Base-by-base conservation (phyloP, 1,140 invertebrate genomes). In the Drosophila hydei region DNA sequence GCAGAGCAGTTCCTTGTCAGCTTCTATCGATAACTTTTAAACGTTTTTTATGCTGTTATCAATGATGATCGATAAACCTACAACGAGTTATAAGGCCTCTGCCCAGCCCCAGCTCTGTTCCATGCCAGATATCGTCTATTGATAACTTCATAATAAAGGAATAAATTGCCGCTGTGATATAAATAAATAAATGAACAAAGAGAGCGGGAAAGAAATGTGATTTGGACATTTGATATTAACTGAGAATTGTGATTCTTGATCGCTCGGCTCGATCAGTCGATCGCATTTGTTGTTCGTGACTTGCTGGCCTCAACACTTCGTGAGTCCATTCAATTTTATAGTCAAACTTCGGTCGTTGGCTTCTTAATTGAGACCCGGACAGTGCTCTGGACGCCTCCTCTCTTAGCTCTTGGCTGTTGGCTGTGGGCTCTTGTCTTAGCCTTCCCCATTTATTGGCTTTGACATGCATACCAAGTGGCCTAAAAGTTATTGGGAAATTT, bases 301-400 rank as follows among this genome's bases (percentile, higher is more conserved):
- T 65, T 43, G 21, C 27, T 43, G 38, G 43, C 19, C 38, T 21
- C 21, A 45, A 62, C 68, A 58, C 61, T 71, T 71, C 69, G 69
- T 72, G 69, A 72, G 69, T 19, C 62, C 69, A 72, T 72, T 47
- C 61, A 51, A 65, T 65, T 72, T 72, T 47, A 72, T 72, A 52
- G 52, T 72, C 68, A 23, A 70, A 70, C 60, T 42, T 72, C 21
- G 69, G 45, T 67, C 62, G 62, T 72, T 72, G 62, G 7, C 62
- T 67, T 51, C 69, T 67, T 67, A 72, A 72, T 67, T 65, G 69
- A 63, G 67, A 48, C 50, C 18, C 47, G n/a, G 30, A 33, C 30
- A 11, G 30, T 33, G 30, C 38, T 40, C n/a, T 38, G 5, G 45
- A 21, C 36, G 16, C 30, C 12, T 12, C 9, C 33, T 64, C 12